Evolutionary conservation across 2,113 vertebrate genomes (phyloP), one percentile per base, ranked within the genome.

Genomic region (Oreocharis arfaki): DNA sequence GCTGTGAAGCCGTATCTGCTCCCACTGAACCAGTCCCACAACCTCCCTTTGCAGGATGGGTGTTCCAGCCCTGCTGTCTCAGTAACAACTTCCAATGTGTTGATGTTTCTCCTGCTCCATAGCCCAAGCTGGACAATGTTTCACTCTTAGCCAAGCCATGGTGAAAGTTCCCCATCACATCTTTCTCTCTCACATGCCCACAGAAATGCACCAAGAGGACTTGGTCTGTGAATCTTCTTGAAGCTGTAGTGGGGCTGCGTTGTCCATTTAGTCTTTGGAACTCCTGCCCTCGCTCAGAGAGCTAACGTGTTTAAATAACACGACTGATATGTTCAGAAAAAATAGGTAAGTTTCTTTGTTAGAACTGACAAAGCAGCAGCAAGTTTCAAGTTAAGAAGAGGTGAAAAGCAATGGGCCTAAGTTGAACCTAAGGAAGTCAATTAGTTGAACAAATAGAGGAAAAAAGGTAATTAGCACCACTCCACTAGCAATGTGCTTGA

Each of bases 391-490:
- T 15, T 82, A 79, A 76, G 49, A 95, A 60, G 49, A 68, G 70
- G 37, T 49, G 37, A 94, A 92, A 94, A 93, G 68, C 39, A 84
- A 52, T 28, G 32, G 52, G 28, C n/a, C 44, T 41, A 87, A 90
- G 18, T 16, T 90, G 57, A 87, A 94, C 16, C 5, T 76, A 83
- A 95, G 95, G 82, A 87, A 90, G 41, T 87, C 69, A 17, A 78
- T 93, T 84, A 95, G 61, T 49, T 91, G 78, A 89, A 93, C 61
- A 93, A 90, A 85, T 37, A 82, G 35, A 71, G 57, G 28, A 71
- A 67, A 89, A 75, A 42, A 47, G 3, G 19, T 85, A 95, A 84
- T 85, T 91, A 93, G 61, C 84, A 85, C 39, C 35, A 83, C 61
- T 87, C 32, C 9, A 44, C 65, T 84, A 55, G 42, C 87, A 84